phyloP scores from a whole-genome alignment of 1,140 invertebrate species.

The Rhagoletis zephyria region DNA sequence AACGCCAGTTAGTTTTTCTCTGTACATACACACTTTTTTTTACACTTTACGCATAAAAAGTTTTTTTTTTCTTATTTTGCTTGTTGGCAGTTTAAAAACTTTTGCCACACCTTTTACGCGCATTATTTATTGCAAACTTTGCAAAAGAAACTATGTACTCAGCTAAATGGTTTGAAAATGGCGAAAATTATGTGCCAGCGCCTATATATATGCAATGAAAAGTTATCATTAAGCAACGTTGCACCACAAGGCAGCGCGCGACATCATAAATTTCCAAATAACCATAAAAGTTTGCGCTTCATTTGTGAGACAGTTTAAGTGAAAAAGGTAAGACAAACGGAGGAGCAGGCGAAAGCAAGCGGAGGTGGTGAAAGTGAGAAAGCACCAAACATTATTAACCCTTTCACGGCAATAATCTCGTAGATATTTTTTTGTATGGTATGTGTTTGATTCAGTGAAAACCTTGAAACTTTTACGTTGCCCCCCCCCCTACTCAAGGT shows the following conservation, averaged over 20 bases:
- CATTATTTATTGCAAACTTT: not conserved
- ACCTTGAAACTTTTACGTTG: not conserved
- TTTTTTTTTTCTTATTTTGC: not conserved
- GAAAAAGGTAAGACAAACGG: not conserved
- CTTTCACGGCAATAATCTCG: too few relatives aligned
- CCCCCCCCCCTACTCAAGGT: not conserved
- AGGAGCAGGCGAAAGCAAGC: not conserved
- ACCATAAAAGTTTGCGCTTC: not conserved
- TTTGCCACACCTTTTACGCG: not conserved
- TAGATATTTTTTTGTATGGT: not conserved
- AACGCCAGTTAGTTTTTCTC: not conserved
- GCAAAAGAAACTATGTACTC: too few relatives aligned
- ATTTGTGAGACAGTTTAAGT: not conserved
- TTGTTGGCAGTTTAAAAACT: not conserved
- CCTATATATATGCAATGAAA: conserved; percentile 21
- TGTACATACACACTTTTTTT: not conserved
- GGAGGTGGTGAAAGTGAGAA: not conserved
- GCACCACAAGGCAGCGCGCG: not conserved
- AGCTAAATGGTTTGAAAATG: not conserved
- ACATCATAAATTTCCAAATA: not conserved
- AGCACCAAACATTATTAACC: not conserved
- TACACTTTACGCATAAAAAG: not conserved
- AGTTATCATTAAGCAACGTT: not conserved
- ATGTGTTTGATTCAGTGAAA: not conserved
- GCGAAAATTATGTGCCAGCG: not conserved